Base-by-base conservation (phyloP, 2,888 invertebrate species). In the Hypomecis punctinalis region DNA sequence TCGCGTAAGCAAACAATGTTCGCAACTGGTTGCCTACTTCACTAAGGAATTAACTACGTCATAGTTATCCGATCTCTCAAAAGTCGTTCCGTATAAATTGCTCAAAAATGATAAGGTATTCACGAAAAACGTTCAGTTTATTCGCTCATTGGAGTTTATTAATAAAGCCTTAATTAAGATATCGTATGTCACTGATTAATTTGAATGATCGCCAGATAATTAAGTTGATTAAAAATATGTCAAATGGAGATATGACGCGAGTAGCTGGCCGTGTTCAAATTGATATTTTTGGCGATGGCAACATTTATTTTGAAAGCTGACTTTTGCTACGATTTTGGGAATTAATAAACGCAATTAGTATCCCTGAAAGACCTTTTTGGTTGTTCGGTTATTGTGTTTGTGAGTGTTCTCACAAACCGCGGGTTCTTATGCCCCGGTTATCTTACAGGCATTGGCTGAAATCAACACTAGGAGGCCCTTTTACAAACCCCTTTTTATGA, bases 161-260 rank as follows among this genome's bases (percentile, higher is more conserved):
- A 89, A 86, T 87, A 86, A 72, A 87, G 79, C 85, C 81, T 90
- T 90, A 91, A 91, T 91, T 90, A 91, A 91, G 89, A 89, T 87
- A 84, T 85, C 84, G 81, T 80, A 77, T 83, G 85, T 84, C 80
- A 73, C 76, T 85, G 85, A 87, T 89, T 89, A 89, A 90, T 86
- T 86, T 82, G 85, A 85, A 83, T 86, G 85, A 85, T 85, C 82
- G 80, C 74, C 76, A 76, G 83, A 83, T 86, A 83, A 85, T 84
- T 81, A 78, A 77, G 75, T 76, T 84, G 81, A 88, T 90, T 88
- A 86, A 87, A 89, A 86, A 86, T 83, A 85, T 81, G 86, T 86
- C 88, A 85, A 76, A 79, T 68, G 61, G 65, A 69, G 56, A 62
- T 67, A 66, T 72, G 70, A 66, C 70, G 67, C 67, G 69, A 57